phyloP scores from a whole-genome alignment of 1,140 invertebrate species.

The Tribolium madens region DNA sequence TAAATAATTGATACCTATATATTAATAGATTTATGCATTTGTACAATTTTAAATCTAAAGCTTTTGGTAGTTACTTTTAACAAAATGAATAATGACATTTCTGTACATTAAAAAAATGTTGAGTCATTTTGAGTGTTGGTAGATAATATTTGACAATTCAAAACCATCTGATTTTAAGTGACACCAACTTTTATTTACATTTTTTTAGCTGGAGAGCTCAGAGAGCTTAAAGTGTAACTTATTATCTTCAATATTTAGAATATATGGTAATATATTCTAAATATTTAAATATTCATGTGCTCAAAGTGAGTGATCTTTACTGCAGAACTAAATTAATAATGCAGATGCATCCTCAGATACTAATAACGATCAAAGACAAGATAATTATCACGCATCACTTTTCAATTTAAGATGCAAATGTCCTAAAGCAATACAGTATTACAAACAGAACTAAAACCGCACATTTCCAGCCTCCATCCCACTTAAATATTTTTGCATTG shows the following conservation, averaged over 20 bases:
- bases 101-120: too few relatives aligned
- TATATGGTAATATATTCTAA: background rate
- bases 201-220: too few relatives aligned
- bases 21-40: too few relatives aligned
- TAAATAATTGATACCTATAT: too few relatives aligned
- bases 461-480: conserved; percentile 1
- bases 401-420: conserved; percentile 32
- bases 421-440: background rate
- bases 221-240: too few relatives aligned
- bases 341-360: conserved; percentile 4
- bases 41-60: too few relatives aligned
- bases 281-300: conserved; percentile 20
- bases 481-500: conserved; percentile 10
- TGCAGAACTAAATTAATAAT: conserved; percentile 18
- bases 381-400: conserved; percentile 4
- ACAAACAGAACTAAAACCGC: conserved; percentile 9
- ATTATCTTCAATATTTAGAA: background rate
- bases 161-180: too few relatives aligned
- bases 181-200: too few relatives aligned
- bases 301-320: conserved; percentile 13
- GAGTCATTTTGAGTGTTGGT: too few relatives aligned
- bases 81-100: too few relatives aligned
- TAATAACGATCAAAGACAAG: conserved; percentile 23
- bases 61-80: too few relatives aligned
- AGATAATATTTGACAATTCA: too few relatives aligned